These are phyloP conservation scores for Ceratina australensis DNA, from an alignment of 1,140 invertebrate species.

Conservation along the genomic window DNA sequence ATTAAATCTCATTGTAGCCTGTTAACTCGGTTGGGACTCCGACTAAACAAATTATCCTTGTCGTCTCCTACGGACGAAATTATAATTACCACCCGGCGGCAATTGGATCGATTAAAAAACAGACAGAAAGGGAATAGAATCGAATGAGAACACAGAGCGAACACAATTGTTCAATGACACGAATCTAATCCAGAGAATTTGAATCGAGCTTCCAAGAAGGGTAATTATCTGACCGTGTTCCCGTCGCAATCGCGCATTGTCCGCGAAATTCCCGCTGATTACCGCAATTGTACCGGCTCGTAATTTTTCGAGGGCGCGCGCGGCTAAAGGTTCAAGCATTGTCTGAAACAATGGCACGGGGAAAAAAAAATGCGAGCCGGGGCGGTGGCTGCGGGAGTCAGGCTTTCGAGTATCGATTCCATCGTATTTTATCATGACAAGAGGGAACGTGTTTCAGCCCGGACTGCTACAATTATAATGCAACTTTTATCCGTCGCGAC, in stretches of 20 bases:
- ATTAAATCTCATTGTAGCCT: too few relatives aligned
- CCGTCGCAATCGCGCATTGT: neutral
- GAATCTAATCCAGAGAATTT: neutral
- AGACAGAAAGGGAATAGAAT: neutral
- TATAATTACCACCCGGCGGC: too few relatives aligned
- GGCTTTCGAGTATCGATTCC: neutral
- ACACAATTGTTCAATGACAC: neutral
- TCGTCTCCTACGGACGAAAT: too few relatives aligned
- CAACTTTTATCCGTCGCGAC: too few relatives aligned
- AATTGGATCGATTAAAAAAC: neutral
- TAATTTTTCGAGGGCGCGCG: slow-evolving; percentile 4
- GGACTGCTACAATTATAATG: too few relatives aligned
- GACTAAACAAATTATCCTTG: too few relatives aligned
- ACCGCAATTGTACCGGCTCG: neutral
- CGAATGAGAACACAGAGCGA: neutral
- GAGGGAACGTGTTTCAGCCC: too few relatives aligned
- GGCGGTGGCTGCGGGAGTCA: neutral
- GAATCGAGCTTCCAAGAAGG: neutral
- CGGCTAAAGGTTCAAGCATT: neutral
- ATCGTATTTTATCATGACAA: too few relatives aligned
- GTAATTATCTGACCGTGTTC: slow-evolving; percentile 3
- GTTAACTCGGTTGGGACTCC: too few relatives aligned
- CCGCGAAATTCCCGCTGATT: slow-evolving; percentile 11
- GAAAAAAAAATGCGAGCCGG: neutral
- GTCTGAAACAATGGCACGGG: neutral